Evolutionary conservation across 2,888 invertebrate genomes (phyloP).

Genomic region (Eugnorisma glareosa): DNA sequence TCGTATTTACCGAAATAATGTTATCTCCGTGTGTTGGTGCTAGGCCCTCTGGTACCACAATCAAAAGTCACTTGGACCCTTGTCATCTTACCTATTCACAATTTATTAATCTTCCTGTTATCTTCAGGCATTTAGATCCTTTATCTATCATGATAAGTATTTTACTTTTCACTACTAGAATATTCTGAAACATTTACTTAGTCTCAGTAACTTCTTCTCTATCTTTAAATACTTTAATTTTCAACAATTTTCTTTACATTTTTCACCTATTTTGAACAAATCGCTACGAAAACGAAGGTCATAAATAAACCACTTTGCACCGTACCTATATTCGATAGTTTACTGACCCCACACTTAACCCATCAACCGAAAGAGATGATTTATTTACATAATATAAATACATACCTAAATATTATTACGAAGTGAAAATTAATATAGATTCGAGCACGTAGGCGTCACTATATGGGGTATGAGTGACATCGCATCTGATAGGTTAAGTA

Average conservation of each 20-base stretch:
- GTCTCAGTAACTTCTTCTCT: neutral
- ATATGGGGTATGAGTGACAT: conserved; percentile 49
- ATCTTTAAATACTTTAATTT: neutral
- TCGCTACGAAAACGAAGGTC: neutral
- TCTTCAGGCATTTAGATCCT: neutral
- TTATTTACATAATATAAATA: conserved; percentile 34
- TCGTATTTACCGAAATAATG: neutral
- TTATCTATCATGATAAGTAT: neutral
- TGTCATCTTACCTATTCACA: neutral
- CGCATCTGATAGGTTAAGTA: conserved; percentile 53
- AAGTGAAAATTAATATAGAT: conserved; percentile 54
- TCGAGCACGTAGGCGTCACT: conserved; percentile 23
- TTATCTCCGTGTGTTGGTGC: neutral
- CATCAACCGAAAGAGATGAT: conserved; percentile 31
- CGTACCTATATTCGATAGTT: conserved; percentile 13
- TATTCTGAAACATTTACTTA: neutral
- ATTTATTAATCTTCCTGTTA: neutral
- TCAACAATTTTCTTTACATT: neutral
- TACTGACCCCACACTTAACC: conserved; percentile 12
- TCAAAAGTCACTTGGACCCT: neutral
- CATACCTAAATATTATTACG: conserved; percentile 20
- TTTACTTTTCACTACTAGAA: neutral
- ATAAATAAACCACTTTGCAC: neutral
- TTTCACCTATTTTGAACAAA: neutral
- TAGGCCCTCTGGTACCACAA: neutral